Percentiles rank a stretch among this genome's conserved stretches.
These are phyloP conservation scores for Phalloptychus januarius DNA, from an alignment of 2,797 vertebrate species.

Conservation along the genomic window DNA sequence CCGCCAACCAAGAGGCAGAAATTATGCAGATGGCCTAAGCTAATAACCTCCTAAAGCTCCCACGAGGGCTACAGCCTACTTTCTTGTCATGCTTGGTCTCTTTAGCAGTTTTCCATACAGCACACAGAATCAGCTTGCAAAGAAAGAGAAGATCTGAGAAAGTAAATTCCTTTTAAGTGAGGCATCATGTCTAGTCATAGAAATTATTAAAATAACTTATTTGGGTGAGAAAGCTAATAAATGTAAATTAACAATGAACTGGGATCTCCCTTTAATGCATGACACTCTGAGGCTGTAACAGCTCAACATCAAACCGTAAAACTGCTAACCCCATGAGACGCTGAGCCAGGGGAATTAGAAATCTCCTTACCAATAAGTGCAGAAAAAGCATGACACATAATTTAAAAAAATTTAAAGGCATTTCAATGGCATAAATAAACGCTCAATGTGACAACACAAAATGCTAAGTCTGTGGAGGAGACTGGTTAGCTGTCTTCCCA, in stretches of 20 bases:
- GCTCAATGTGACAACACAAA: constrained; percentile 10
- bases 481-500: constrained; percentile 41
- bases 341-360: constrained; percentile 5
- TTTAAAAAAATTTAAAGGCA: constrained; percentile 14
- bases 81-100: constrained; percentile 24
- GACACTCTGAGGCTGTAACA: constrained; percentile 32
- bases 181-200: constrained; percentile 39
- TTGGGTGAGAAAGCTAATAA: constrained; percentile 69
- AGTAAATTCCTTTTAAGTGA: constrained; percentile 65
- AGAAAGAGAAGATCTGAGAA: constrained; percentile 64
- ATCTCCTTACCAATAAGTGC: constrained; percentile 28
- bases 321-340: constrained; percentile 18
- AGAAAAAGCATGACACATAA: constrained; percentile 38
- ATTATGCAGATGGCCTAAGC: constrained; percentile 23
- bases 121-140: constrained; percentile 39
- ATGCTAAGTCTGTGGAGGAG: constrained; percentile 23
- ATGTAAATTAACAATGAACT: constrained; percentile 62
- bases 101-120: constrained; percentile 11
- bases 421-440: constrained; percentile 19
- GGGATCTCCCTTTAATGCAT: constrained; percentile 20
- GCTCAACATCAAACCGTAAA: constrained; percentile 42
- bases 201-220: constrained; percentile 64
- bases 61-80: constrained; percentile 16
- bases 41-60: constrained; percentile 43
- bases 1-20: constrained; percentile 25